Conservation (phyloP, 53 echinoderm and acorn worm genomes). For the Holothuria scabra region DNA sequence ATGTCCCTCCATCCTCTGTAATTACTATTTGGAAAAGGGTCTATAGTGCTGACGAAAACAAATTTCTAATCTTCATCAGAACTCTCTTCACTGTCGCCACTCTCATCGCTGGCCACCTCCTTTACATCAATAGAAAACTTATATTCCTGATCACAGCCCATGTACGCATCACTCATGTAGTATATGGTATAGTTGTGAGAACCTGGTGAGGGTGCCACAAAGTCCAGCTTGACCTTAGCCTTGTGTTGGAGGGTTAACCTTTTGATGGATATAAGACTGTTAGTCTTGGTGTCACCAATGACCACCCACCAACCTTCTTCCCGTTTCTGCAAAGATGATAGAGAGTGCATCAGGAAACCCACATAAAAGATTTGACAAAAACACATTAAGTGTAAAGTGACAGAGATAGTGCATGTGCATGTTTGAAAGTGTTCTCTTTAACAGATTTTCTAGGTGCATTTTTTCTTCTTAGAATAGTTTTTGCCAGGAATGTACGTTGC, state of each 20-base stretch:
- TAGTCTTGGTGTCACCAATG: slow-evolving; percentile 99
- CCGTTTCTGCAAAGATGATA: slow-evolving; percentile 72
- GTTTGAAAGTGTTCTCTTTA: no score
- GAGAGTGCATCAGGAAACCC: not conserved
- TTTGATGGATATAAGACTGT: slow-evolving; percentile 99
- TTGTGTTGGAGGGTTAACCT: slow-evolving; percentile 97
- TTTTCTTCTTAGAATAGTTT: no score
- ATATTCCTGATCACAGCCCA: slow-evolving; percentile 99
- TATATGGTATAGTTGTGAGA: slow-evolving; percentile 91
- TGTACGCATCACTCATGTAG: slow-evolving; percentile 99
- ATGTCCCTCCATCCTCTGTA: no score
- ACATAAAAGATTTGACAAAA: no score
- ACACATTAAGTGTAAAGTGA: no score
- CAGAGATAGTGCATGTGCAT: no score
- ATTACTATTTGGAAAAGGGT: no score
- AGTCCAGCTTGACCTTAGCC: slow-evolving; percentile 99
- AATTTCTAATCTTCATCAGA: slow-evolving; percentile 82
- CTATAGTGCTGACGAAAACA: no score
- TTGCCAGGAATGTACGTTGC: no score
- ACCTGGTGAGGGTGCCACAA: slow-evolving; percentile 94
- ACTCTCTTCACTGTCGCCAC: slow-evolving; percentile 87
- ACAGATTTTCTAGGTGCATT: no score
- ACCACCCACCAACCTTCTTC: slow-evolving; percentile 99
- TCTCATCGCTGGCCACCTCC: slow-evolving; percentile 79
- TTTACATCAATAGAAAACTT: slow-evolving; percentile 87